phyloP scores from a whole-genome alignment of 1,140 invertebrate species.

The Apocrypta bakeri region DNA sequence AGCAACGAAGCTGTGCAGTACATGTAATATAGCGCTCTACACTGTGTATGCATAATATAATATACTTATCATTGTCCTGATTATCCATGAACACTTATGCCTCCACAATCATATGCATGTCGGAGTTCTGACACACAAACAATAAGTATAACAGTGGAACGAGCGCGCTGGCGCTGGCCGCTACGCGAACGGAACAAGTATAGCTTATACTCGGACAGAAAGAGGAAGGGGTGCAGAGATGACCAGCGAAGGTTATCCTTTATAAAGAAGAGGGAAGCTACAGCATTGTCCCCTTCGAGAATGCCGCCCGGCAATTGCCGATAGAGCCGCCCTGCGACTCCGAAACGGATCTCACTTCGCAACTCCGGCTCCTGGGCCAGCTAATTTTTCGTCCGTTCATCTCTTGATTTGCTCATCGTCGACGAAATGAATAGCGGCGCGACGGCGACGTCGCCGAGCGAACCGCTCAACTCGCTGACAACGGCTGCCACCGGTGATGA shows the following conservation, averaged over 20 bases:
- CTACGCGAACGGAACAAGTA: too few relatives aligned
- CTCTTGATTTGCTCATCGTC: not conserved
- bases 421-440: conserved; percentile 28
- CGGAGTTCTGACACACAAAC: too few relatives aligned
- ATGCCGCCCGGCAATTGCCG: not conserved
- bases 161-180: too few relatives aligned
- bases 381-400: not conserved
- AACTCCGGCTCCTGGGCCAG: not conserved
- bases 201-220: not conserved
- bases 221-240: not conserved
- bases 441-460: conserved; percentile 6
- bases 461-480: not conserved
- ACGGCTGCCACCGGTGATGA: conserved; percentile 61
- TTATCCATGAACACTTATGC: too few relatives aligned
- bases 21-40: too few relatives aligned
- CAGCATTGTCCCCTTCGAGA: not conserved
- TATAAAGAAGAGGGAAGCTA: not conserved
- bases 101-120: too few relatives aligned
- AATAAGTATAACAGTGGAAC: too few relatives aligned
- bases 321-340: not conserved
- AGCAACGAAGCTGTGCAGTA: too few relatives aligned
- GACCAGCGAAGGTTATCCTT: conserved; percentile 29
- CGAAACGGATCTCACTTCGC: not conserved
- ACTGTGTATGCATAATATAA: too few relatives aligned
- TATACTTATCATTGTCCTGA: too few relatives aligned